Evolutionary conservation across 2,797 vertebrate genomes (phyloP).

Genomic region (Nannoperca australis): DNA sequence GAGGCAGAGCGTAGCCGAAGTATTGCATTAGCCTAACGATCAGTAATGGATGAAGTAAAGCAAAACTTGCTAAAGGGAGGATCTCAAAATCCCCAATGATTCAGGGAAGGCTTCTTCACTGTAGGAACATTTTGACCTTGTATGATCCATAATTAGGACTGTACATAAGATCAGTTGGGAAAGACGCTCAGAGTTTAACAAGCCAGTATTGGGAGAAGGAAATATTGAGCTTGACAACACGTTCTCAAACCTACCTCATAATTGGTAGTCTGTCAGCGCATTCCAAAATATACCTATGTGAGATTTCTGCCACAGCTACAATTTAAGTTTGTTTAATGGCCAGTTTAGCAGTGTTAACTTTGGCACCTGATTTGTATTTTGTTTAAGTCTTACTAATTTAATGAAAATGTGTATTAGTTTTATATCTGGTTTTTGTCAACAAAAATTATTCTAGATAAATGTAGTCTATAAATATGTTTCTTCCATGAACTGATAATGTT

Average conservation of each 20-base stretch:
- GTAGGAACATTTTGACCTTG: slow-evolving; percentile 47
- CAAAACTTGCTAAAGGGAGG: slow-evolving; percentile 52
- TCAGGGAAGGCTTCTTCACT: slow-evolving; percentile 41
- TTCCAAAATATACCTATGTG: background rate
- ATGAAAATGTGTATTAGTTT: background rate
- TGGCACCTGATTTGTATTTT: background rate
- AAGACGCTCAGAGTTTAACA: slow-evolving; percentile 8
- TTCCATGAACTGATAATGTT: no score
- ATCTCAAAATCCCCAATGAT: slow-evolving; percentile 52
- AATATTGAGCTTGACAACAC: background rate
- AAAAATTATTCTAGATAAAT: background rate
- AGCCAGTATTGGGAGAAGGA: slow-evolving; percentile 5
- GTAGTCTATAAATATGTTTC: background rate
- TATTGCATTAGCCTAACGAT: slow-evolving; percentile 65
- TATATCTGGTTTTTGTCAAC: background rate
- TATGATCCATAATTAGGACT: slow-evolving; percentile 45
- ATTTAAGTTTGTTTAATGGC: background rate
- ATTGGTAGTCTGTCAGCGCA: background rate
- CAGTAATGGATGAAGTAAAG: slow-evolving; percentile 69
- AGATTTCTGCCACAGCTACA: background rate
- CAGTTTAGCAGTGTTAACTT: background rate
- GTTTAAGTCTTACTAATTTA: background rate
- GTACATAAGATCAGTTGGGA: slow-evolving; percentile 20
- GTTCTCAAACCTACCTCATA: slow-evolving; percentile 21
- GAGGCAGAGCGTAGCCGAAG: slow-evolving; percentile 52